These are phyloP conservation scores for Botrylloides violaceus DNA, from an alignment of 23 tunicate species.

Conservation along the genomic window DNA sequence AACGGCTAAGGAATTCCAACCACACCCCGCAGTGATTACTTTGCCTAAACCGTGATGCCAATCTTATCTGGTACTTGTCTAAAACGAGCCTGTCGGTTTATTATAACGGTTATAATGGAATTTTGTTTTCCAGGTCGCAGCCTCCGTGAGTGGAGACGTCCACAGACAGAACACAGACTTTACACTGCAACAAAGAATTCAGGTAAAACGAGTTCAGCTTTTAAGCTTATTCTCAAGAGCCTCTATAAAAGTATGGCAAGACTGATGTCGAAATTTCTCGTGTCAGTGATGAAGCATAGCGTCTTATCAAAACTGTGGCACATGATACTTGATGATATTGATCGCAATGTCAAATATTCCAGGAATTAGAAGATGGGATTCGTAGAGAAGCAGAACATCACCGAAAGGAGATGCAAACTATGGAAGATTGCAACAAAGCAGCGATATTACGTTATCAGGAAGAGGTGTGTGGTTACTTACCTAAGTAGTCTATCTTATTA, in stretches of 20 bases:
- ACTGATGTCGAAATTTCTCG: background rate
- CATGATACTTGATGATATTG: background rate
- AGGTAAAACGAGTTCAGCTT: background rate
- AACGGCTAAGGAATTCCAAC: background rate
- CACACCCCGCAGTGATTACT: too few species aligned
- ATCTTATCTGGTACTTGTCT: background rate
- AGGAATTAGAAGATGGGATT: conserved; percentile 42
- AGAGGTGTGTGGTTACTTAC: too few species aligned
- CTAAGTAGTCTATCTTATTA: too few species aligned
- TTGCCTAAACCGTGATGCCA: too few species aligned
- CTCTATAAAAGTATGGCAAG: background rate
- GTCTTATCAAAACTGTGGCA: too few species aligned
- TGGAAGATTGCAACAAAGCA: conserved; percentile 35
- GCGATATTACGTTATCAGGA: conserved; percentile 35
- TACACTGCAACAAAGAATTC: background rate
- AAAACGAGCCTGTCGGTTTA: background rate
- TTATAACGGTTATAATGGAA: background rate
- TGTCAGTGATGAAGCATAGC: background rate
- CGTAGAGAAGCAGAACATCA: conserved; percentile 35
- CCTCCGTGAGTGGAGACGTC: background rate
- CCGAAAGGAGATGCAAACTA: conserved; percentile 34
- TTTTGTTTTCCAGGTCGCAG: background rate
- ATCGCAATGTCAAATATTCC: background rate
- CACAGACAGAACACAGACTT: background rate
- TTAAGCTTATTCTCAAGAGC: background rate